phyloP scores from a whole-genome alignment of 2,888 invertebrate genomes.

The Chymomyza amoena region DNA sequence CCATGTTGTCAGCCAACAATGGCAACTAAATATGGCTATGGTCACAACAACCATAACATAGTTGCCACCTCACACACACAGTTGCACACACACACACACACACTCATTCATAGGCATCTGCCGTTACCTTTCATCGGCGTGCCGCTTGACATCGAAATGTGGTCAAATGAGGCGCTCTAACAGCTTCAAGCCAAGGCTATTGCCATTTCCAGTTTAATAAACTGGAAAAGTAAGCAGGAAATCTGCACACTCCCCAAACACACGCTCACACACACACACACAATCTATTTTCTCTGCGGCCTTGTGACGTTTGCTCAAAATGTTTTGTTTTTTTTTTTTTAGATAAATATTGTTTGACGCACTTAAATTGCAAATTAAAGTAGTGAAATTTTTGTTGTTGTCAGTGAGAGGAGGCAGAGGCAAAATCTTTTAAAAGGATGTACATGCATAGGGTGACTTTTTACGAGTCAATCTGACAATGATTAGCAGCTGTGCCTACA shows the following conservation, averaged over 20 bases:
- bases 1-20: neutral
- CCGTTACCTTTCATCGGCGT: conserved; percentile 5
- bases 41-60: neutral
- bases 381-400: conserved; percentile 17
- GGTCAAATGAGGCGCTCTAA: conserved; percentile 3
- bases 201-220: conserved; percentile 34
- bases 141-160: conserved; percentile 4
- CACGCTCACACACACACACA: neutral
- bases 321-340: neutral
- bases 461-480: no score
- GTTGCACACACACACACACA: neutral
- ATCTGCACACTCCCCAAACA: conserved; percentile 9
- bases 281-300: conserved; percentile 10
- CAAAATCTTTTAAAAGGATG: neutral
- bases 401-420: neutral
- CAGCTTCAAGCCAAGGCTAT: conserved; percentile 12
- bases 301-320: neutral
- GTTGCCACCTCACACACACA: neutral
- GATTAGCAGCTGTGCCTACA: no score
- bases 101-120: neutral
- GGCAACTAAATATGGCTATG: neutral
- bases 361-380: conserved; percentile 20
- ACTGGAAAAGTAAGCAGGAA: conserved; percentile 31
- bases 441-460: neutral
- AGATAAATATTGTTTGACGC: conserved; percentile 9